A percentile compares a stretch with the other conserved stretches of the same genome.
phyloP scores from a whole-genome alignment of 2,888 invertebrate genomes.

The Quadroppia sp. region DNA sequence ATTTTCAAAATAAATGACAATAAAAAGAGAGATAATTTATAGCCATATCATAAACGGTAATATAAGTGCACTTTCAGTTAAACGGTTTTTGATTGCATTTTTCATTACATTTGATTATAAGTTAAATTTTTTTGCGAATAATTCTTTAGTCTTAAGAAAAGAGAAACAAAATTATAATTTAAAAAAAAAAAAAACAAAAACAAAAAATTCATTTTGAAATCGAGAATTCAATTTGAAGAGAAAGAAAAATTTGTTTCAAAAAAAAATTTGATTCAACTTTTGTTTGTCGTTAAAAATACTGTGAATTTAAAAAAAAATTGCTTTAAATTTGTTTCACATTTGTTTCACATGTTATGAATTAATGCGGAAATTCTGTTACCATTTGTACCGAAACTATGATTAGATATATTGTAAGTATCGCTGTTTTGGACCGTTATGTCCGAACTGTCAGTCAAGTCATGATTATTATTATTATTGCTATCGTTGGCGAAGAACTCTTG shows the following conservation, averaged over 20 bases:
- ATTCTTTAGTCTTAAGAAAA: not conserved
- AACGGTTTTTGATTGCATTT: not conserved
- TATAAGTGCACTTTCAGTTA: constrained; percentile 32
- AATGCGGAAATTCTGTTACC: constrained; percentile 22
- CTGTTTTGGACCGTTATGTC: constrained; percentile 13
- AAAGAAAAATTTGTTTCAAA: not conserved
- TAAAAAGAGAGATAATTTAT: not conserved
- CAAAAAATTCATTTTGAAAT: not conserved
- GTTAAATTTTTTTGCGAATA: not conserved
- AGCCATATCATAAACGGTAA: not conserved
- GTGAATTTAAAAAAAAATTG: constrained; percentile 3
- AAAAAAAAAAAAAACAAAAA: not conserved
- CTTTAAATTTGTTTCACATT: not conserved
- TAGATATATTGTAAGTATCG: constrained; percentile 35
- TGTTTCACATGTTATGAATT: constrained; percentile 12
- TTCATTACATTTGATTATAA: not conserved
- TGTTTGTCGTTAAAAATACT: constrained; percentile 8
- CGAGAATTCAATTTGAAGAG: not conserved
- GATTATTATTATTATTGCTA: constrained; percentile 35
- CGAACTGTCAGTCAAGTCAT: constrained; percentile 1
- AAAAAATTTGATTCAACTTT: not conserved
- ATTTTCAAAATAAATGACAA: constrained; percentile 1
- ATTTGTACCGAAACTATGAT: constrained; percentile 36
- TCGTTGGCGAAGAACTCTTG: constrained; percentile 35
- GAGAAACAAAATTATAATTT: not conserved